These are phyloP conservation scores for Jordanella pulchra DNA, from an alignment of 2,797 vertebrate species.

Conservation along the genomic window DNA sequence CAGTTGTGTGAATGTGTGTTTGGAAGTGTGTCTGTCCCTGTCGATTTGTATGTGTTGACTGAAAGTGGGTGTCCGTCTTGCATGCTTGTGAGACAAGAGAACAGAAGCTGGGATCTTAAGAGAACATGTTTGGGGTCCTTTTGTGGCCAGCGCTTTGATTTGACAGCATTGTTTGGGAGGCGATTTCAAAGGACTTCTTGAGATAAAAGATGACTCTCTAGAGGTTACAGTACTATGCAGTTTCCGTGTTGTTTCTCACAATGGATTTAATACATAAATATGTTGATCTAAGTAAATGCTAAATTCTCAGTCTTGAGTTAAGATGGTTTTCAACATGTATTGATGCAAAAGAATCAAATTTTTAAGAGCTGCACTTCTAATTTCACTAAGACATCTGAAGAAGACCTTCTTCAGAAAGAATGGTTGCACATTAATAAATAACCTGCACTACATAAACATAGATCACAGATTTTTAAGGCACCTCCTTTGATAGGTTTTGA, in stretches of 20 bases:
- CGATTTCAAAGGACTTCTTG: slow-evolving; percentile 67
- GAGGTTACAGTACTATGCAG: slow-evolving; percentile 29
- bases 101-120: slow-evolving; percentile 71
- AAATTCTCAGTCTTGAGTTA: not conserved
- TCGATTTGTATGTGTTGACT: slow-evolving; percentile 21
- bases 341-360: not conserved
- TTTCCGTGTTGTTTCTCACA: slow-evolving; percentile 51
- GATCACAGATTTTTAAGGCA: not conserved
- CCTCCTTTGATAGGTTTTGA: not conserved
- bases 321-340: not conserved
- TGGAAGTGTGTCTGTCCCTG: slow-evolving; percentile 1
- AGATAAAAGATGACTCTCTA: slow-evolving; percentile 57
- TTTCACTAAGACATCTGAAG: not conserved
- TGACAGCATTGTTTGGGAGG: slow-evolving; percentile 64
- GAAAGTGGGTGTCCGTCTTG: slow-evolving; percentile 51
- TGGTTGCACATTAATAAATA: not conserved
- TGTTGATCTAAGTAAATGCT: not conserved
- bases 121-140: slow-evolving; percentile 71
- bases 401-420: not conserved
- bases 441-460: not conserved
- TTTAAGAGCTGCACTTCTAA: not conserved
- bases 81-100: slow-evolving; percentile 57
- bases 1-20: not conserved
- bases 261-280: slow-evolving; percentile 13
- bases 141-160: slow-evolving; percentile 57